Percentiles rank a stretch among this genome's conserved stretches.
These are phyloP conservation scores for Trisateles emortualis DNA, from an alignment of 2,888 invertebrate genomes.

Conservation along the genomic window DNA sequence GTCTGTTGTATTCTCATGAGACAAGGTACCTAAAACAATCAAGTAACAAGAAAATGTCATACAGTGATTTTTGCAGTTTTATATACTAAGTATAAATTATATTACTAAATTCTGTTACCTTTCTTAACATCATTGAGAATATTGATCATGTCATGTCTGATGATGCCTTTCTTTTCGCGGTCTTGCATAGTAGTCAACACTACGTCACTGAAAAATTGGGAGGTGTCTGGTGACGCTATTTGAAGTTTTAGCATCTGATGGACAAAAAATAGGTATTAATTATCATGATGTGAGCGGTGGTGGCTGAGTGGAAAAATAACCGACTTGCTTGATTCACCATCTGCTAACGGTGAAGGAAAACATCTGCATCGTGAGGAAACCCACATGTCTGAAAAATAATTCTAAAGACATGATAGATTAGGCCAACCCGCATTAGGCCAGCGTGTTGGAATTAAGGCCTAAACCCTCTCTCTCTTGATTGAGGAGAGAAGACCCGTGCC, in stretches of 20 bases:
- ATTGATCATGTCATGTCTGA: slow-evolving; percentile 86
- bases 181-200: slow-evolving; percentile 71
- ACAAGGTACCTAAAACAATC: slow-evolving; percentile 41
- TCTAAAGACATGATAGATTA: no score
- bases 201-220: slow-evolving; percentile 63
- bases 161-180: slow-evolving; percentile 65
- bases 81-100: background rate
- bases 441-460: no score
- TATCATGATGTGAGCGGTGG: no score
- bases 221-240: slow-evolving; percentile 42
- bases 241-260: slow-evolving; percentile 49
- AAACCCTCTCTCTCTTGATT: no score
- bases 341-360: no score
- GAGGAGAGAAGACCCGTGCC: no score
- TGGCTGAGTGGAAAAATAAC: no score
- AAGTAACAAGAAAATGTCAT: background rate
- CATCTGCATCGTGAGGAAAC: no score
- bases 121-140: slow-evolving; percentile 84
- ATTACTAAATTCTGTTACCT: slow-evolving; percentile 49
- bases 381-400: no score
- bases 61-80: background rate
- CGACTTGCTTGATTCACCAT: no score
- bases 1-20: slow-evolving; percentile 56
- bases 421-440: no score
- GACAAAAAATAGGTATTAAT: background rate